These are phyloP conservation scores for Romanogobio albipinnatus DNA, from an alignment of 2,113 vertebrate species.

Conservation along the genomic window DNA sequence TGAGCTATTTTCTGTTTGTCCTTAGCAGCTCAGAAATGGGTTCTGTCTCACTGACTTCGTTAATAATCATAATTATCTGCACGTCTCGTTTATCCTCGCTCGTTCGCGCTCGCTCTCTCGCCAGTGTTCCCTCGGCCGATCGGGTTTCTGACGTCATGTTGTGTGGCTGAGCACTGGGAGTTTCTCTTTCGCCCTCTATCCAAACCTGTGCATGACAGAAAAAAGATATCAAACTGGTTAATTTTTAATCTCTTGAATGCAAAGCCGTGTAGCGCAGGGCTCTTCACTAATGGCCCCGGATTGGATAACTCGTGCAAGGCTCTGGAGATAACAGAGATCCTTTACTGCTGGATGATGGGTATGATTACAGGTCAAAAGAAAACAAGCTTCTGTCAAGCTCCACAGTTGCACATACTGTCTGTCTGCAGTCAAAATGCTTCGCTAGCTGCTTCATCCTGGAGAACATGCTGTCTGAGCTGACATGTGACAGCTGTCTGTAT, in stretches of 20 bases:
- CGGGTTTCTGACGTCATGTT: constrained; percentile 55
- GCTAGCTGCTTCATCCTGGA: not conserved
- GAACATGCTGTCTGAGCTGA: constrained; percentile 2
- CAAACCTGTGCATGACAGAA: constrained; percentile 42
- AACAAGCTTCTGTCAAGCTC: constrained; percentile 41
- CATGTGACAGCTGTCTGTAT: constrained; percentile 9
- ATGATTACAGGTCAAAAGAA: constrained; percentile 58
- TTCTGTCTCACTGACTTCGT: constrained; percentile 30
- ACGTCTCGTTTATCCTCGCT: constrained; percentile 17
- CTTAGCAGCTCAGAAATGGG: not conserved
- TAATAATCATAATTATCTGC: constrained; percentile 47
- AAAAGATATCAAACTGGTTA: constrained; percentile 65
- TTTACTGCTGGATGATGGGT: constrained; percentile 52
- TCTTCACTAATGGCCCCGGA: constrained; percentile 62
- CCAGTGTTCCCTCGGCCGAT: constrained; percentile 52
- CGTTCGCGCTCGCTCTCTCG: constrained; percentile 12
- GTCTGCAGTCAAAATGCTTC: constrained; percentile 18
- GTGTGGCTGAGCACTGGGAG: constrained; percentile 27
- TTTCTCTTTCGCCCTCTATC: constrained; percentile 44
- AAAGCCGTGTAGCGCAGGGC: constrained; percentile 52
- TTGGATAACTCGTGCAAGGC: constrained; percentile 63
- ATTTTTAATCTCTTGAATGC: constrained; percentile 71
- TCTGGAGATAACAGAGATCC: constrained; percentile 49
- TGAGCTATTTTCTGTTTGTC: constrained; percentile 1
- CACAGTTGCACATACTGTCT: constrained; percentile 11